Evolutionary conservation across 2,888 invertebrate species (phyloP).

Genomic region (Listrodromus nycthemerus): DNA sequence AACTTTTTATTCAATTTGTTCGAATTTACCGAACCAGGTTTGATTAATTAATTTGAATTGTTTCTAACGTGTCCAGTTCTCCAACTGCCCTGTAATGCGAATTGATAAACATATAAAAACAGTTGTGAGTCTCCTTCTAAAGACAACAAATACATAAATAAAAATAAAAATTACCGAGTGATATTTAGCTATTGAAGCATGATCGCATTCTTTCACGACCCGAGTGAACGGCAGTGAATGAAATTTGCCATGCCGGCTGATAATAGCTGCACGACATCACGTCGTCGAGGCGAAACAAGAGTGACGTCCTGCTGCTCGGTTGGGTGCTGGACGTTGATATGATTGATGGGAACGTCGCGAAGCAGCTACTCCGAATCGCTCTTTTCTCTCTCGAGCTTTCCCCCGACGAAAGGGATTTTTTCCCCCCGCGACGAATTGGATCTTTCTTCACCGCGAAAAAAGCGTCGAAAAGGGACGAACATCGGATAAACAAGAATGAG

Average conservation of each 20-base stretch:
- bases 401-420: not conserved
- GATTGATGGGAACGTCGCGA: conserved; percentile 34
- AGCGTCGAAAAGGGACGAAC: conserved; percentile 19
- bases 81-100: no score
- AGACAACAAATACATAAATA: no score
- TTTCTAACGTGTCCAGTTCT: no score
- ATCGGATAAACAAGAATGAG: conserved; percentile 9
- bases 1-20: no score
- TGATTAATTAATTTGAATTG: no score
- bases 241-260: conserved; percentile 1
- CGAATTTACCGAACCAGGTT: no score
- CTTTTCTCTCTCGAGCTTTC: conserved; percentile 10
- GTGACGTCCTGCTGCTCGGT: not conserved
- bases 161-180: not conserved
- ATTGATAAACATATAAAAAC: no score
- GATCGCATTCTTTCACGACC: not conserved
- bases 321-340: conserved; percentile 40
- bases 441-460: conserved; percentile 16
- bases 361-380: not conserved
- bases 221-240: not conserved
- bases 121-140: no score
- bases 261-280: not conserved
- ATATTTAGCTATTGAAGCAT: not conserved
- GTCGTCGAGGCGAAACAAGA: not conserved
- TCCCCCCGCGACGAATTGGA: conserved; percentile 12